Percentiles rank a stretch among this genome's conserved stretches.
Conservation (phyloP, 2,113 vertebrate species). For the Albula goreensis region DNA sequence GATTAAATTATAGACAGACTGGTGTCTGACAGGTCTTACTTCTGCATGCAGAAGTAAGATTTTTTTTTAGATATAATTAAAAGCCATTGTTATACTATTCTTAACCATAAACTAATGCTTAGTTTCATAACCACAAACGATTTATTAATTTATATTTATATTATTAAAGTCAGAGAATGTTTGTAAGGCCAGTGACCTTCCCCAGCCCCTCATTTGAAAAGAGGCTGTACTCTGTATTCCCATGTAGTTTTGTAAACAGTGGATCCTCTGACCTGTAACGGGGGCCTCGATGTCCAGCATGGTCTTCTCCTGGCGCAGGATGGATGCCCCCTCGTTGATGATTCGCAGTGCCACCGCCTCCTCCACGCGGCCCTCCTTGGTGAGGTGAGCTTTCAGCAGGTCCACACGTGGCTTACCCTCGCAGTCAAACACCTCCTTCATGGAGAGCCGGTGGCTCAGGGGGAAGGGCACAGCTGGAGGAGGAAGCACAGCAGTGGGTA, state of each 20-base stretch:
- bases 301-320: constrained; percentile 78
- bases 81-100: too few relatives aligned
- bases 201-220: background rate
- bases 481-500: background rate
- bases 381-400: constrained; percentile 80
- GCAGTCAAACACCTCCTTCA: constrained; percentile 79
- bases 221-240: background rate
- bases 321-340: constrained; percentile 77
- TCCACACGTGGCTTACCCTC: constrained; percentile 78
- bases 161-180: too few relatives aligned
- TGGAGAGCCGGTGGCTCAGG: constrained; percentile 77
- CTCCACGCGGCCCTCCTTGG: constrained; percentile 78
- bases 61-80: too few relatives aligned
- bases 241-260: background rate
- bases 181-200: background rate
- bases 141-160: too few relatives aligned
- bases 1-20: too few relatives aligned
- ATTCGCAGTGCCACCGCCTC: constrained; percentile 78
- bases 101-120: too few relatives aligned
- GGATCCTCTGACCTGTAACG: constrained; percentile 68
- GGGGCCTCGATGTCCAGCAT: constrained; percentile 82
- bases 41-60: too few relatives aligned
- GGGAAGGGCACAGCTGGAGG: constrained; percentile 76
- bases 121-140: too few relatives aligned
- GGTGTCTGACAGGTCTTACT: too few relatives aligned